Conservation (phyloP, 1,140 invertebrate genomes). For the Tetragonula clypearis region DNA sequence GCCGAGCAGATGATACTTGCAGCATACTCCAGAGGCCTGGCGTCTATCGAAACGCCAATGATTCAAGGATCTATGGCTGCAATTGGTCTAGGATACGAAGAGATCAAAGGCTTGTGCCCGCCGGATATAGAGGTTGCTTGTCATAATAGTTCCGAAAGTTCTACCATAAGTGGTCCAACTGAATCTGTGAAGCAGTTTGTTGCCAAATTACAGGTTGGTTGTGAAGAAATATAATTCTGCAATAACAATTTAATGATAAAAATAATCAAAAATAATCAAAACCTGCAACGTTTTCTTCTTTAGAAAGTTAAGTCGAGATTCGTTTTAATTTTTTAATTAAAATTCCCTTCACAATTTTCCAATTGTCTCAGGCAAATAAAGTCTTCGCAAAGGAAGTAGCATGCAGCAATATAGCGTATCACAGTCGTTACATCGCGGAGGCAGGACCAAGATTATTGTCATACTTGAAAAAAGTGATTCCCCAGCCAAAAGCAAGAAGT, state of each 20-base stretch:
- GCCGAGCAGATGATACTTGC: conserved; percentile 90
- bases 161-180: conserved; percentile 87
- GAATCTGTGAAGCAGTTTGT: conserved; percentile 80
- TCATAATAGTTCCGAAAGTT: conserved; percentile 87
- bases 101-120: conserved; percentile 81
- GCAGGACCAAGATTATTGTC: conserved; percentile 87
- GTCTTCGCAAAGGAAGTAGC: conserved; percentile 90
- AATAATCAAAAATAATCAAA: too few relatives aligned
- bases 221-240: neutral
- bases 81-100: conserved; percentile 86
- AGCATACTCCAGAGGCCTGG: conserved; percentile 92
- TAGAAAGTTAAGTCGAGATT: too few relatives aligned
- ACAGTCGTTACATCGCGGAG: conserved; percentile 86
- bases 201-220: conserved; percentile 77
- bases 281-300: too few relatives aligned
- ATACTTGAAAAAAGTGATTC: conserved; percentile 88
- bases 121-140: conserved; percentile 86
- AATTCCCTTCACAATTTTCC: neutral
- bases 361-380: conserved; percentile 83
- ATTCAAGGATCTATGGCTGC: conserved; percentile 93
- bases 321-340: too few relatives aligned
- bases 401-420: conserved; percentile 88
- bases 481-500: conserved; percentile 86
- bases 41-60: conserved; percentile 90
- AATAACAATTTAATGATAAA: neutral